Percentiles rank a stretch among this genome's conserved stretches.
phyloP scores from a whole-genome alignment of 2,888 invertebrate genomes.

The Volucella inflata region DNA sequence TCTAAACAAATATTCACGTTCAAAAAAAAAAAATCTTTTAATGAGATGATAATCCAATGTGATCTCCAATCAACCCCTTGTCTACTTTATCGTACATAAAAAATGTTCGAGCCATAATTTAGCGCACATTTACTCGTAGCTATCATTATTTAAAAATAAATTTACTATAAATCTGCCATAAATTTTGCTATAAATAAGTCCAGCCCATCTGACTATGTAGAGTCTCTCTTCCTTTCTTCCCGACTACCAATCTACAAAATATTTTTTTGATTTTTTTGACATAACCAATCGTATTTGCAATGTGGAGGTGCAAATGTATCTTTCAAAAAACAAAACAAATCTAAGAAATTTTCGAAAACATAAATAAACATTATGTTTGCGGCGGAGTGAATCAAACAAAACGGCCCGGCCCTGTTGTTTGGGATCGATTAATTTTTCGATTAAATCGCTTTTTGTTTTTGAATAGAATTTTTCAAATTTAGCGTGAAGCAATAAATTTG shows the following conservation, averaged over 20 bases:
- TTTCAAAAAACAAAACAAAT: constrained; percentile 26
- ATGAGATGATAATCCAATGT: constrained; percentile 33
- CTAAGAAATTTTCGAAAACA: constrained; percentile 56
- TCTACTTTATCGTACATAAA: constrained; percentile 45
- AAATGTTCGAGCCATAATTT: constrained; percentile 45
- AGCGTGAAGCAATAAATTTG: constrained; percentile 56
- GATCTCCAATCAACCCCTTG: constrained; percentile 61
- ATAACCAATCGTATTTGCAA: constrained; percentile 42
- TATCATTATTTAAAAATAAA: constrained; percentile 41
- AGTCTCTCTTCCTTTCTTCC: background rate
- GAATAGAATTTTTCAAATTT: constrained; percentile 44
- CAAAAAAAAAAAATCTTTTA: background rate
- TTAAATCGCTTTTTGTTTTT: constrained; percentile 7
- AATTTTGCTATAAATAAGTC: constrained; percentile 44
- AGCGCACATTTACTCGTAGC: constrained; percentile 45
- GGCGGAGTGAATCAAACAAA: constrained; percentile 14
- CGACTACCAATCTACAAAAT: constrained; percentile 34
- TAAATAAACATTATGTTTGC: constrained; percentile 60
- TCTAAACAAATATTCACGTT: background rate
- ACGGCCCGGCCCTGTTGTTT: constrained; percentile 28
- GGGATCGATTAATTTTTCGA: background rate
- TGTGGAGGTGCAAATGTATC: constrained; percentile 27
- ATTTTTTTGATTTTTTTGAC: constrained; percentile 53
- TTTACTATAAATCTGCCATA: constrained; percentile 41
- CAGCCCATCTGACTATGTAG: background rate